Evolutionary conservation across 2,113 vertebrate species (phyloP), one percentile per base, ranked within the genome.

Genomic region (Microtus oregoni): DNA sequence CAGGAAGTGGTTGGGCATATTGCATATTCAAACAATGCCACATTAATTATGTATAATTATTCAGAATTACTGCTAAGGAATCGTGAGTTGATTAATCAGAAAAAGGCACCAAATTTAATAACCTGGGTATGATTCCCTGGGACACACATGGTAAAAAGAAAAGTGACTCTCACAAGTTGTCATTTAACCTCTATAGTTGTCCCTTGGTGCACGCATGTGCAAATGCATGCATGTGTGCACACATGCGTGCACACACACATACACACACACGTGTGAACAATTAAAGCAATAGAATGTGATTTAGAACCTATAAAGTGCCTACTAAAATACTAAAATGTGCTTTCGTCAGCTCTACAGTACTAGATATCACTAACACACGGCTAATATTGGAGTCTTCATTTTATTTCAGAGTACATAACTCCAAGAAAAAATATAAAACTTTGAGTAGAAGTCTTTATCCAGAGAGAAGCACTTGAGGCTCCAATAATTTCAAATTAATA

Each of bases 401-500:
- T 83, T 89, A 79, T 58, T 22, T 41, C 22, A 81, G 35, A 92
- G 8, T 52, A 91, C 0, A 24, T 86, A 96, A 67, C n/a, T 91
- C 3, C 55, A 79, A 28, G 75, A 94, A 83, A 75, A 70, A 68
- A 85, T 63, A 65, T 44, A n/a, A 85, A 82, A 26, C 28, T 86
- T 86, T 67, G 14, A 94, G 9, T 19, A 94, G 1, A 96, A 92
- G 13, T 82, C 4, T 32, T 92, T 76, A 78, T 85, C 52, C 61
- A 82, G 4, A 28, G 65, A 5, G 5, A 96, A 89, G 35, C 14
- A 92, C 67, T 94, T 28, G 65, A 7, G 76, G 26, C 0, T 19
- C 41, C 58, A 92, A 93, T 91, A 82, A 19, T 44, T 94, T 94
- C 85, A 89, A 95, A 89, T 89, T 90, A 94, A 70, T 92, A 73